These are phyloP conservation scores for Drosophila kepulauana DNA, from an alignment of 1,140 invertebrate species.

Conservation along the genomic window DNA sequence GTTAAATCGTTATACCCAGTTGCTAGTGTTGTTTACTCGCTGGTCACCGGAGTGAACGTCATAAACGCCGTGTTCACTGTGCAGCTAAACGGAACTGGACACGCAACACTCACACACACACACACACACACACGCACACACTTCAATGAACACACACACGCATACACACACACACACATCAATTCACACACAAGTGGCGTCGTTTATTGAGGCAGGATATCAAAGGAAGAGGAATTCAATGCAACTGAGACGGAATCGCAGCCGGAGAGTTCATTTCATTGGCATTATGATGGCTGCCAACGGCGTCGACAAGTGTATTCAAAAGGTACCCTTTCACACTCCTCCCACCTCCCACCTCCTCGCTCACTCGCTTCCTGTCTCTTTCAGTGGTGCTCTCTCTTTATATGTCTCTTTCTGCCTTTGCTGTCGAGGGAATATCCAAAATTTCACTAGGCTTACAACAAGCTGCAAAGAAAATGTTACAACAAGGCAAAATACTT, in stretches of 20 bases:
- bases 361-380: too few species aligned
- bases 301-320: constrained; percentile 47
- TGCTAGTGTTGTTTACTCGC: constrained; percentile 7
- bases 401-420: too few species aligned
- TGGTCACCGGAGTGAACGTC: neutral
- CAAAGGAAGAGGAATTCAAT: constrained; percentile 30
- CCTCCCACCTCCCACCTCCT: neutral
- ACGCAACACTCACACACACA: constrained; percentile 27
- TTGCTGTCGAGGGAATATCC: too few species aligned
- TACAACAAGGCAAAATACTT: too few species aligned
- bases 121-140: constrained; percentile 26
- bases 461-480: too few species aligned
- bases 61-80: constrained; percentile 27
- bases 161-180: neutral
- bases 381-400: too few species aligned
- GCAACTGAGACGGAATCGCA: constrained; percentile 26
- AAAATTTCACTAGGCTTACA: too few species aligned
- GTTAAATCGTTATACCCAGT: neutral
- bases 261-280: constrained; percentile 63
- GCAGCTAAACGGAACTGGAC: constrained; percentile 28
- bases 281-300: constrained; percentile 73
- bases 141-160: constrained; percentile 17
- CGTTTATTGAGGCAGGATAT: constrained; percentile 34
- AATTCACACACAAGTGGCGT: constrained; percentile 25
- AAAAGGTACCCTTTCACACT: constrained; percentile 47